phyloP scores from a whole-genome alignment of 1,140 invertebrate species.

The Euura saliciscinereae region DNA sequence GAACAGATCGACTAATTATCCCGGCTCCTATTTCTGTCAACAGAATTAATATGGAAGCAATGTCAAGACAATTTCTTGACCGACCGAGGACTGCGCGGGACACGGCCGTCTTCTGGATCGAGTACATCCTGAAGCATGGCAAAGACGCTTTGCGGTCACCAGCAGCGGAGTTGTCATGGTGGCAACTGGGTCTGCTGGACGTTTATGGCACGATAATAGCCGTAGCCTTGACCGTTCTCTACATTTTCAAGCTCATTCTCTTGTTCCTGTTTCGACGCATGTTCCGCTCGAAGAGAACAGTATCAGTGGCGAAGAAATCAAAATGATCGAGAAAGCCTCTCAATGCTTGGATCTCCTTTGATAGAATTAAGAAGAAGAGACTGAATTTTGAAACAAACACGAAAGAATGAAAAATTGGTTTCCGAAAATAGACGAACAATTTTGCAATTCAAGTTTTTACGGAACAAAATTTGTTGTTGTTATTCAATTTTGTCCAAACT shows the following conservation, averaged over 20 bases:
- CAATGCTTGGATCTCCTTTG: no score
- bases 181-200: slow-evolving; percentile 50
- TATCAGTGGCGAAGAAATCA: no score
- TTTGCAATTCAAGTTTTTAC: not conserved
- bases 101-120: slow-evolving; percentile 67
- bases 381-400: no score
- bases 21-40: not conserved
- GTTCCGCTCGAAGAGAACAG: no score
- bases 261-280: no score
- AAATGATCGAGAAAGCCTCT: not conserved
- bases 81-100: slow-evolving; percentile 61
- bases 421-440: no score
- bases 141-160: slow-evolving; percentile 43
- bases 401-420: no score
- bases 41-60: not conserved
- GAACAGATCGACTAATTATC: not conserved
- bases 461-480: no score
- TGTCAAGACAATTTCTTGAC: slow-evolving; percentile 57
- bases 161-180: slow-evolving; percentile 47
- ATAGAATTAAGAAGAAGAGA: not conserved
- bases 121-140: slow-evolving; percentile 59
- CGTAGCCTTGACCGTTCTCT: slow-evolving; percentile 11
- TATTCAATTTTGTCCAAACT: no score
- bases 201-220: slow-evolving; percentile 36
- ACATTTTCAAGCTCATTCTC: no score